phyloP scores from a whole-genome alignment of 2,797 vertebrate species.

The Acanthiza pusilla region DNA sequence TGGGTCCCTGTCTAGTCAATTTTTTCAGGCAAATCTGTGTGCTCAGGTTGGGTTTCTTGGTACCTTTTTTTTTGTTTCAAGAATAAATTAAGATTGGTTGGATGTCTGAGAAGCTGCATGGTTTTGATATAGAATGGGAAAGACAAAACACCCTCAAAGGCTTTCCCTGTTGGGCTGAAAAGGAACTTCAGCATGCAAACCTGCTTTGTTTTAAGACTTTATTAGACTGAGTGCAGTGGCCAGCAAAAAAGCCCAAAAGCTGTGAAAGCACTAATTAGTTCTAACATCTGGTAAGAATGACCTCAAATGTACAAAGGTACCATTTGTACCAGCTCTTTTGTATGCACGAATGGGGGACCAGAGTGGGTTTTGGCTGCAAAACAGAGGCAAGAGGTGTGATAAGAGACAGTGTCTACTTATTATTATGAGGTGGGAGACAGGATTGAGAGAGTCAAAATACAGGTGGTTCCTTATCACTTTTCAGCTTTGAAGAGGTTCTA shows the following conservation, averaged over 20 bases:
- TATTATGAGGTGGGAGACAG: neutral
- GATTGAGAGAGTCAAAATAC: neutral
- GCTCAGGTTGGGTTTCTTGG: neutral
- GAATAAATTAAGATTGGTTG: neutral
- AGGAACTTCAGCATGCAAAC: neutral
- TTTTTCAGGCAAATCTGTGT: neutral
- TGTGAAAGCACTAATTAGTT: neutral
- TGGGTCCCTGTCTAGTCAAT: neutral
- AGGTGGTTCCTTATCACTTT: neutral
- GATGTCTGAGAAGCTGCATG: neutral
- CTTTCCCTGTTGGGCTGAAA: neutral
- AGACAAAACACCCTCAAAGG: neutral
- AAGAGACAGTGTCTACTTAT: neutral
- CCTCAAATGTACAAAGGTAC: neutral
- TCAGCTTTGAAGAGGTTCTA: neutral
- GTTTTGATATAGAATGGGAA: neutral
- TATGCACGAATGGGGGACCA: rapidly evolving
- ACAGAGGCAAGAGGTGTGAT: neutral
- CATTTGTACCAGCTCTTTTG: neutral
- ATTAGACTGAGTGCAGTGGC: neutral
- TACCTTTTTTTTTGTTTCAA: neutral
- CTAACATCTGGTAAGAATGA: neutral
- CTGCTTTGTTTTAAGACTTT: conserved; percentile 28
- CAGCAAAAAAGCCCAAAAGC: neutral
- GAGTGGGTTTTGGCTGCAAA: neutral